phyloP scores from a whole-genome alignment of 2,113 vertebrate genomes.

The Poecile atricapillus region DNA sequence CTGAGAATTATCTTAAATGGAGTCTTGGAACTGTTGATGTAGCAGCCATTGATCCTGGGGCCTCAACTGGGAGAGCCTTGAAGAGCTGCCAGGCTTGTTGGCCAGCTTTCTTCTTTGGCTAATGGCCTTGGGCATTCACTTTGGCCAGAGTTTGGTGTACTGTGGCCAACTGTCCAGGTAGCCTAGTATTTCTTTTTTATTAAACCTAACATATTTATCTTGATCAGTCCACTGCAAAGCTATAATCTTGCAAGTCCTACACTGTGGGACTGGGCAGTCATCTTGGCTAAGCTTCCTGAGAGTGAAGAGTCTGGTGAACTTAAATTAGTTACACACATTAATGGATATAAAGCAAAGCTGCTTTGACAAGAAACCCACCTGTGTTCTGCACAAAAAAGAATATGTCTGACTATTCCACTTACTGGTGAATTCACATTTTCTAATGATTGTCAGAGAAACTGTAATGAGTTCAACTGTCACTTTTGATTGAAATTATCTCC shows the following conservation, averaged over 20 bases:
- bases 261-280: background rate
- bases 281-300: background rate
- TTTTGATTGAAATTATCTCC: background rate
- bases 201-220: background rate
- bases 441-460: background rate
- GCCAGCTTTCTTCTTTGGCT: background rate
- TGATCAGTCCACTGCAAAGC: background rate
- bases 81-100: background rate
- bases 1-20: background rate
- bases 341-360: background rate
- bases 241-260: background rate
- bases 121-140: background rate
- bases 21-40: background rate
- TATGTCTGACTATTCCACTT: background rate
- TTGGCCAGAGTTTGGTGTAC: background rate
- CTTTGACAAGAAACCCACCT: background rate
- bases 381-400: background rate
- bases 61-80: background rate
- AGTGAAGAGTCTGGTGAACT: background rate
- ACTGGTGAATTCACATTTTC: background rate
- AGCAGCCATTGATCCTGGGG: background rate
- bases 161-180: background rate
- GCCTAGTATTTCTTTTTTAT: background rate
- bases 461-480: background rate
- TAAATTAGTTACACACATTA: background rate